Conservation (phyloP, 2,113 vertebrate species). For the Chloroceryle aenea region DNA sequence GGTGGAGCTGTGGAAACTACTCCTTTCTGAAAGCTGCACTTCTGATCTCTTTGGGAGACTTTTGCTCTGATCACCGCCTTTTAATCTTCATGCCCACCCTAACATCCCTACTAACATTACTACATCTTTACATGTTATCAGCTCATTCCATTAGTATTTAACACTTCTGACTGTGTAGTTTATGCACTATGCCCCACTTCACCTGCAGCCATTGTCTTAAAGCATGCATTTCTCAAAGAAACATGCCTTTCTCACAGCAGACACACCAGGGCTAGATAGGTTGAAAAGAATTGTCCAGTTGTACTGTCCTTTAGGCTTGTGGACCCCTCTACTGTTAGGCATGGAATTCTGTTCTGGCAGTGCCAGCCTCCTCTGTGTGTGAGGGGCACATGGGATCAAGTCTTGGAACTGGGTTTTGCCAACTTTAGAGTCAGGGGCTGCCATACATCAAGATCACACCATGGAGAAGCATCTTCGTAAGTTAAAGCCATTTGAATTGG, state of each 20-base stretch:
- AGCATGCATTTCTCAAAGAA: neutral
- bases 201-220: neutral
- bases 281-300: neutral
- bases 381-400: neutral
- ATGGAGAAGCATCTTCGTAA: fast-evolving
- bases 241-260: neutral
- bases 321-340: neutral
- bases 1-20: neutral
- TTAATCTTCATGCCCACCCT: neutral
- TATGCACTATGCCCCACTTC: fast-evolving
- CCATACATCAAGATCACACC: neutral
- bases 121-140: neutral
- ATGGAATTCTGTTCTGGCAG: neutral
- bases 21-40: neutral
- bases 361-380: neutral
- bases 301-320: too few relatives aligned
- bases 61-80: neutral
- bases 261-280: too few relatives aligned
- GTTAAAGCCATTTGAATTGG: neutral
- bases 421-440: neutral
- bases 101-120: neutral
- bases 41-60: neutral
- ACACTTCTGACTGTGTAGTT: neutral
- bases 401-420: neutral
- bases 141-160: neutral